phyloP scores from a whole-genome alignment of 2,113 vertebrate genomes.

The Psophia crepitans region DNA sequence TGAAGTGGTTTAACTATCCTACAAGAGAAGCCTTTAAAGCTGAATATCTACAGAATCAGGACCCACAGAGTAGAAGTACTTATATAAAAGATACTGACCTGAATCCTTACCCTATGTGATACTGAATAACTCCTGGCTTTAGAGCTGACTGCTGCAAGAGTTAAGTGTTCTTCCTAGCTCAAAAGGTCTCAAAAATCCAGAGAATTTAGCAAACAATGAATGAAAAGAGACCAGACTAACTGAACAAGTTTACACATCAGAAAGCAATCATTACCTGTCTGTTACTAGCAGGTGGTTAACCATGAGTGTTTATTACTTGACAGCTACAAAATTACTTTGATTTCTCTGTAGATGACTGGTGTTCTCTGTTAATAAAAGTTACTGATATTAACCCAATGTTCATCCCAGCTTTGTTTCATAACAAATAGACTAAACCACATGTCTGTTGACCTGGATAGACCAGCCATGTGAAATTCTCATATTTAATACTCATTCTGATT shows the following conservation, averaged over 20 bases:
- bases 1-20: not conserved
- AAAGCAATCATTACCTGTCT: not conserved
- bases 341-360: not conserved
- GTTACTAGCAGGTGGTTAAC: constrained; percentile 12
- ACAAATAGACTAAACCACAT: not conserved
- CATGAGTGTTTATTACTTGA: not conserved
- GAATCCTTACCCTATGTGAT: not conserved
- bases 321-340: not conserved
- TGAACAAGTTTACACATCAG: not conserved
- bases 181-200: not conserved
- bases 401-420: not conserved
- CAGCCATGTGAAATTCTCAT: not conserved
- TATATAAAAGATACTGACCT: not conserved
- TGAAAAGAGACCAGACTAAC: constrained; percentile 5
- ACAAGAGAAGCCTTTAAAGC: not conserved
- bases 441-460: not conserved
- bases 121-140: not conserved
- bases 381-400: not conserved
- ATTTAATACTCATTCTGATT: not conserved
- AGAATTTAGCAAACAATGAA: not conserved
- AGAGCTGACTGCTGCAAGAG: not conserved
- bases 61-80: not conserved
- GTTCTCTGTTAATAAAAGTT: not conserved
- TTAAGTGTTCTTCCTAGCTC: not conserved
- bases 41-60: not conserved